Conservation (phyloP, 53 echinoderm and acorn worm species). For the Zoroaster sp. region DNA sequence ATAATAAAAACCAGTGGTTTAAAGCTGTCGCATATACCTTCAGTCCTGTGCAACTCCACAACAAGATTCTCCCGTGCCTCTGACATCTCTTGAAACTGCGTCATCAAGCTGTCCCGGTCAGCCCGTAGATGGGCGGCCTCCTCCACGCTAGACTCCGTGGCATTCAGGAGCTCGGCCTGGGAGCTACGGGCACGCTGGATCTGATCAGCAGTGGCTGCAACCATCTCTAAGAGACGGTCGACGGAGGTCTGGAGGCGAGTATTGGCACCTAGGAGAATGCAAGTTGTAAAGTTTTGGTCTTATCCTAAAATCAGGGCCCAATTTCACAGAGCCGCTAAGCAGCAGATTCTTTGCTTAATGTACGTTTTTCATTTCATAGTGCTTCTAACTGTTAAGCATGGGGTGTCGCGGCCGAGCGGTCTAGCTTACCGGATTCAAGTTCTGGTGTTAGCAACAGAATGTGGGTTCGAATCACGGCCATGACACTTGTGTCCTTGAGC, state of each 20-base stretch:
- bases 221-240: conserved; percentile 81
- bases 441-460: too few species aligned
- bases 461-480: too few species aligned
- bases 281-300: neutral
- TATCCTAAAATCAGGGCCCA: neutral
- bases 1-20: too few species aligned
- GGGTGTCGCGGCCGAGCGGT: too few species aligned
- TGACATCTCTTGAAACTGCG: conserved; percentile 73
- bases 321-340: too few species aligned
- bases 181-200: conserved; percentile 67
- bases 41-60: conserved; percentile 76
- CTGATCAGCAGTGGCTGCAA: conserved; percentile 66
- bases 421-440: too few species aligned
- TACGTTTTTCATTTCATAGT: too few species aligned
- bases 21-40: too few species aligned
- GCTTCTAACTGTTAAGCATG: too few species aligned
- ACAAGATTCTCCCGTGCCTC: conserved; percentile 80
- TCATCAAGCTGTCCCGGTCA: conserved; percentile 61
- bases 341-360: too few species aligned
- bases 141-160: conserved; percentile 64
- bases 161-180: conserved; percentile 61
- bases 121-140: conserved; percentile 58
- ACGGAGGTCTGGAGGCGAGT: conserved; percentile 81
- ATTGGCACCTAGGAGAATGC: conserved; percentile 68
- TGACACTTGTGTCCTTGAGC: too few species aligned